Conservation (phyloP, 2,797 vertebrate species). For the Tarsius wallacei region DNA sequence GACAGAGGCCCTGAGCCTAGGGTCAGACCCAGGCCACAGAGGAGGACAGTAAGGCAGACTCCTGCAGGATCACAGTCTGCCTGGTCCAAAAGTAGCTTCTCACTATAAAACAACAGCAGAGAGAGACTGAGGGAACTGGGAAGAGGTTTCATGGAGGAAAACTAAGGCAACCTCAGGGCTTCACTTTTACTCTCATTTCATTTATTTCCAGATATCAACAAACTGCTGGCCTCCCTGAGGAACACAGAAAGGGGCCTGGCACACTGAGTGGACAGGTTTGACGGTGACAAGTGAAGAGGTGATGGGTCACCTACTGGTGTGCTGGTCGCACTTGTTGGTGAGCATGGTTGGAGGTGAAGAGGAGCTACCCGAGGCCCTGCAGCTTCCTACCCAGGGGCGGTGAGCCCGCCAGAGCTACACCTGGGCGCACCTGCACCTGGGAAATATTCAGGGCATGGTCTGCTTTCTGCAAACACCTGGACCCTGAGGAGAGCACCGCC, state of each 20-base stretch:
- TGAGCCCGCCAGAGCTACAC: not conserved
- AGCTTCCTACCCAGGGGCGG: not conserved
- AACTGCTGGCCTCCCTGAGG: not conserved
- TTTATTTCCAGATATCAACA: not conserved
- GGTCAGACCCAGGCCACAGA: not conserved
- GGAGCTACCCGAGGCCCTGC: accelerated
- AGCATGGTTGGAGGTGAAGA: not conserved
- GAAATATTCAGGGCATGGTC: not conserved
- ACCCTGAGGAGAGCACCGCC: not conserved
- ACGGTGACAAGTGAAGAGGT: accelerated
- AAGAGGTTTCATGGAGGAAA: not conserved
- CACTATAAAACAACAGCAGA: not conserved
- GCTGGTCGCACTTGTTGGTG: accelerated
- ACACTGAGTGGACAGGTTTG: not conserved
- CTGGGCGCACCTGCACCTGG: not conserved
- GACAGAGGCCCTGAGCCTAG: not conserved
- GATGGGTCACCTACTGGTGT: not conserved
- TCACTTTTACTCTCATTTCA: not conserved
- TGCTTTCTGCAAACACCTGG: accelerated
- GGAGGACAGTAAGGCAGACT: not conserved
- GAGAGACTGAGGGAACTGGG: not conserved
- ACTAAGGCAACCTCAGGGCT: not conserved
- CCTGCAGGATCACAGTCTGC: accelerated
- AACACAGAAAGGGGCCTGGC: not conserved
- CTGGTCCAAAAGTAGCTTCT: not conserved